Conservation (phyloP, 2,888 invertebrate species). For the Himalopsyche tibetana region DNA sequence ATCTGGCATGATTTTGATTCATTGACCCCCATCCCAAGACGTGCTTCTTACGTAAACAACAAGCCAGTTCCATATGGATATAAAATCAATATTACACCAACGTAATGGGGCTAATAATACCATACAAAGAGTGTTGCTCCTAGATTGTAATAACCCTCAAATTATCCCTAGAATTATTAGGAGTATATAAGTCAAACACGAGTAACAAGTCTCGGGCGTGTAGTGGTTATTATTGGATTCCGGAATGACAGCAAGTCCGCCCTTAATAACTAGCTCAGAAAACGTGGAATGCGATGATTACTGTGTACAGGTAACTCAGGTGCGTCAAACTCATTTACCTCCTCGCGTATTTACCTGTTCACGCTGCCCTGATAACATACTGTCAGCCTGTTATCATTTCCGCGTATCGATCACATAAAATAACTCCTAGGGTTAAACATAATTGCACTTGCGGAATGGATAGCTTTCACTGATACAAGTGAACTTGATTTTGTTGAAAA, state of each 20-base stretch:
- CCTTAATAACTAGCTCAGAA: slow-evolving; percentile 57
- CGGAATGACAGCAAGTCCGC: slow-evolving; percentile 50
- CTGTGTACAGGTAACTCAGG: slow-evolving; percentile 36
- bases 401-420: not conserved
- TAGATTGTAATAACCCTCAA: not conserved
- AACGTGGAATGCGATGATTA: slow-evolving; percentile 61
- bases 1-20: not conserved
- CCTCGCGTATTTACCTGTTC: not conserved
- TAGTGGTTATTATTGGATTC: slow-evolving; percentile 55
- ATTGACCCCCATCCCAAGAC: not conserved
- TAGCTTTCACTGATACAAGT: too few relatives aligned
- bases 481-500: too few relatives aligned
- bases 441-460: too few relatives aligned
- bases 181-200: not conserved
- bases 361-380: slow-evolving; percentile 23
- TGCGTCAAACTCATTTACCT: slow-evolving; percentile 18
- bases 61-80: not conserved
- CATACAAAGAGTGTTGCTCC: slow-evolving; percentile 19
- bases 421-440: too few relatives aligned
- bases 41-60: not conserved
- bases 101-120: not conserved
- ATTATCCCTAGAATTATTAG: slow-evolving; percentile 8
- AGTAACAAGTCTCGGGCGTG: slow-evolving; percentile 49
- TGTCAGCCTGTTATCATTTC: not conserved
- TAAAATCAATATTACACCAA: not conserved